Evolutionary conservation across 2,888 invertebrate species (phyloP).

Genomic region (Masnerella sp.): DNA sequence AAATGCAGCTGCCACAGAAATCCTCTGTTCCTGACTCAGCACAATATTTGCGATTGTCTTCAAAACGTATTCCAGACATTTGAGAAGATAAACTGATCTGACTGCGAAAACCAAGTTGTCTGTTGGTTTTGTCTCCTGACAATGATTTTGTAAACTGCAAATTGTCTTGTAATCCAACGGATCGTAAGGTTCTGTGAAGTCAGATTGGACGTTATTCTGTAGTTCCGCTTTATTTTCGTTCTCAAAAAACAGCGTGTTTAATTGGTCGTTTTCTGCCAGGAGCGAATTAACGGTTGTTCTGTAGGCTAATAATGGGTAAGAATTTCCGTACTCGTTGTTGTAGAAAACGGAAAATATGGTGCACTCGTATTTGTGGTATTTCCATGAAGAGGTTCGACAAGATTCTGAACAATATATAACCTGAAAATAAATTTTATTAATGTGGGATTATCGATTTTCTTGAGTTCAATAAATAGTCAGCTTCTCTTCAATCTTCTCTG

Average conservation of each 20-base stretch:
- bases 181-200: constrained; percentile 63
- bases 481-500: too few relatives aligned
- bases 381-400: constrained; percentile 73
- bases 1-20: constrained; percentile 70
- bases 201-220: neutral
- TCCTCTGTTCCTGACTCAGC: constrained; percentile 63
- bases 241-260: constrained; percentile 27
- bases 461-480: too few relatives aligned
- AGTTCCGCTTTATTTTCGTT: neutral
- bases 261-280: constrained; percentile 1
- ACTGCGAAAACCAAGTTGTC: constrained; percentile 74
- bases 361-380: constrained; percentile 77
- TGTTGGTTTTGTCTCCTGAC: constrained; percentile 66
- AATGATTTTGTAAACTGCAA: constrained; percentile 74
- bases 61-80: constrained; percentile 72
- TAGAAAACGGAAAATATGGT: constrained; percentile 69
- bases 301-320: constrained; percentile 70
- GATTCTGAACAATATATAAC: constrained; percentile 75
- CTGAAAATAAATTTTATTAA: too few relatives aligned
- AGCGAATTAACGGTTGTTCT: constrained; percentile 68
- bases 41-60: constrained; percentile 57
- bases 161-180: constrained; percentile 73
- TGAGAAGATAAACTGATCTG: constrained; percentile 75
- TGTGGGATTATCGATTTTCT: too few relatives aligned
- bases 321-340: constrained; percentile 61